Percentiles rank a stretch among this genome's conserved stretches.
These are phyloP conservation scores for Atta cephalotes DNA, from an alignment of 1,140 invertebrate genomes.

Conservation along the genomic window DNA sequence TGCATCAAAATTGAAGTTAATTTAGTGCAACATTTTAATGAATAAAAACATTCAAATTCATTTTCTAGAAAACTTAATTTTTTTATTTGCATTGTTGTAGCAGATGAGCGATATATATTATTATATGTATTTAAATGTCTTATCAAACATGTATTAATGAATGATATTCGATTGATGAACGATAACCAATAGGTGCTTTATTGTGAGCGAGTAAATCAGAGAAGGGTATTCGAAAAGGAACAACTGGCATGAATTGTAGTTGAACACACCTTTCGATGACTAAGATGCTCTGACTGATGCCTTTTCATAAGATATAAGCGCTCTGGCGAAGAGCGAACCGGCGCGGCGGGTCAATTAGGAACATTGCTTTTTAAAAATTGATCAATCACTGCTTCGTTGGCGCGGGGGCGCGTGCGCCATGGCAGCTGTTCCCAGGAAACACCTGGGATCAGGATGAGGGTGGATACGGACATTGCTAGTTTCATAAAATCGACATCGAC, in stretches of 20 bases:
- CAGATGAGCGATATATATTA: too few species aligned
- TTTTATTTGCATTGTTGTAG: too few species aligned
- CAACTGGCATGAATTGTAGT: constrained; percentile 68
- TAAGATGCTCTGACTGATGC: constrained; percentile 74
- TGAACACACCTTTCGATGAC: constrained; percentile 84
- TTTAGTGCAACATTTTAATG: too few species aligned
- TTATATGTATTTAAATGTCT: not conserved
- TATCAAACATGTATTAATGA: constrained; percentile 20
- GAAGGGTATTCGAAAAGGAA: constrained; percentile 9
- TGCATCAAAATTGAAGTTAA: too few species aligned
- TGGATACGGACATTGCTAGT: constrained; percentile 67
- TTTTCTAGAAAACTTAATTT: too few species aligned
- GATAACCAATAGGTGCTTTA: constrained; percentile 11
- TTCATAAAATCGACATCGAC: constrained; percentile 69
- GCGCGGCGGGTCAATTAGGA: constrained; percentile 81
- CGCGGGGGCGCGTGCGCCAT: constrained; percentile 77
- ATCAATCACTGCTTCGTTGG: constrained; percentile 80
- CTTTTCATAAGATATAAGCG: constrained; percentile 69
- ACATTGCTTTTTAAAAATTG: constrained; percentile 85
- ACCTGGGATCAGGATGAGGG: constrained; percentile 80
- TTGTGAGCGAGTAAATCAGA: constrained; percentile 2
- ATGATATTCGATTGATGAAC: constrained; percentile 1
- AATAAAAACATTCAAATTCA: too few species aligned
- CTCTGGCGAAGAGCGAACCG: constrained; percentile 71
- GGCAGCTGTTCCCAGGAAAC: constrained; percentile 77